phyloP scores from a whole-genome alignment of 1,140 invertebrate species.

The Neodiprion lecontei region DNA sequence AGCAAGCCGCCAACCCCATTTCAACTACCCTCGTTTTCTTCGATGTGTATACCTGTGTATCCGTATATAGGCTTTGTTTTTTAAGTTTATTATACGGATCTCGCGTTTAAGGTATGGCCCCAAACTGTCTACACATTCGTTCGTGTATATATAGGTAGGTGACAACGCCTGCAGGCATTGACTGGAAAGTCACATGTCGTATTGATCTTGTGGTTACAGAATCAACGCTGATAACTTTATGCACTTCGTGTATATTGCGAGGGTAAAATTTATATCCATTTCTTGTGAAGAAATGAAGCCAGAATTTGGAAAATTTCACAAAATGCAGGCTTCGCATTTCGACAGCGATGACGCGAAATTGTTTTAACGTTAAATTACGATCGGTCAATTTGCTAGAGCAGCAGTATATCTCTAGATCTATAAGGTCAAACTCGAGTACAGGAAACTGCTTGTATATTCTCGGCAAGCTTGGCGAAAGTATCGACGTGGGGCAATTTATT shows the following conservation, averaged over 20 bases:
- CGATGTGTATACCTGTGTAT: not conserved
- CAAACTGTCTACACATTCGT: not conserved
- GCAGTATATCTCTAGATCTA: not conserved
- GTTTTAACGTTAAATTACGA: not conserved
- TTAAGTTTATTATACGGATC: slow-evolving; percentile 1
- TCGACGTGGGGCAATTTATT: not conserved
- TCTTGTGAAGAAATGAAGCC: not conserved
- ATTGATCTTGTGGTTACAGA: not conserved
- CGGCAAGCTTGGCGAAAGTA: not conserved
- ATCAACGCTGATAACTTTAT: not conserved
- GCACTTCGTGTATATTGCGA: not conserved
- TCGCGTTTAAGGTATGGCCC: not conserved
- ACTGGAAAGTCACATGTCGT: not conserved
- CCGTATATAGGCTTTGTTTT: not conserved
- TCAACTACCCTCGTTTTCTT: slow-evolving; percentile 15
- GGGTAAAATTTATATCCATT: not conserved
- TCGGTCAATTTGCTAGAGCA: not conserved
- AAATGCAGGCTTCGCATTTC: not conserved
- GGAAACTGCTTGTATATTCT: not conserved
- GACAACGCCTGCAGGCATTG: not conserved
- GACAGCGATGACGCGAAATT: not conserved
- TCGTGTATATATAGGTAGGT: not conserved
- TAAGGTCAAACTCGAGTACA: not conserved
- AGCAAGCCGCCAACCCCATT: slow-evolving; percentile 16
- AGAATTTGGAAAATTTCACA: not conserved